Conservation (phyloP, 1,140 invertebrate species). For the Colletes latitarsis region DNA sequence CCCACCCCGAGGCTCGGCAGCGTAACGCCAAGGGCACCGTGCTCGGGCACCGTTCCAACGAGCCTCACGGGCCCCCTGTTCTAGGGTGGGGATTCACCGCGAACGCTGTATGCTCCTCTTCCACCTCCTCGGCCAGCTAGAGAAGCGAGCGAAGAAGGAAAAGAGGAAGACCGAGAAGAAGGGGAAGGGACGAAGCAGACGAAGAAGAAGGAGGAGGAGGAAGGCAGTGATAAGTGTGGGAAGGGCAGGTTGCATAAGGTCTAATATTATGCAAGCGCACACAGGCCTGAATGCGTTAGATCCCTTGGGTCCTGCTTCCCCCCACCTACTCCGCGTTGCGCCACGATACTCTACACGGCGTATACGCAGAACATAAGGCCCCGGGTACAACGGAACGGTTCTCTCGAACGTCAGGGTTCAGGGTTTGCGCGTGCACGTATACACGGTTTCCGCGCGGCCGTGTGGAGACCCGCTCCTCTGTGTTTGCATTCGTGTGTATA, state of each 20-base stretch:
- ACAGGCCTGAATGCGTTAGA: constrained; percentile 77
- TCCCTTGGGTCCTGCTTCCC: constrained; percentile 58
- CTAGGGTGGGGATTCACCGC: constrained; percentile 50
- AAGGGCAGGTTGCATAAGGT: constrained; percentile 80
- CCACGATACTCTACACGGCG: constrained; percentile 53
- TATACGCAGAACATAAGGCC: constrained; percentile 62
- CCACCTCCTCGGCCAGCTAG: constrained; percentile 18
- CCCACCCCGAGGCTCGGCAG: constrained; percentile 65
- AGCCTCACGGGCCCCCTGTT: constrained; percentile 30
- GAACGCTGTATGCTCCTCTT: constrained; percentile 22
- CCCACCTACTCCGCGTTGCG: background rate
- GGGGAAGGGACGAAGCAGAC: constrained; percentile 3
- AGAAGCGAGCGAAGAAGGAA: background rate
- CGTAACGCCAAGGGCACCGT: constrained; percentile 70
- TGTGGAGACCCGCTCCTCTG: constrained; percentile 1
- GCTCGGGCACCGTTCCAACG: constrained; percentile 61
- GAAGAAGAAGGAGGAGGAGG: constrained; percentile 57
- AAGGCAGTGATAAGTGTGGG: constrained; percentile 81
- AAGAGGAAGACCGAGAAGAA: background rate
- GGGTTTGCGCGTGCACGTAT: constrained; percentile 47
- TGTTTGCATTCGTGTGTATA: constrained; percentile 34
- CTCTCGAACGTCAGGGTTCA: constrained; percentile 56
- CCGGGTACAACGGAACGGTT: constrained; percentile 63
- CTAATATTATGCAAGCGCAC: constrained; percentile 79
- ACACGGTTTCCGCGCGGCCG: constrained; percentile 21